Conservation (phyloP, 2,888 invertebrate species). For the Parelbella ahira region DNA sequence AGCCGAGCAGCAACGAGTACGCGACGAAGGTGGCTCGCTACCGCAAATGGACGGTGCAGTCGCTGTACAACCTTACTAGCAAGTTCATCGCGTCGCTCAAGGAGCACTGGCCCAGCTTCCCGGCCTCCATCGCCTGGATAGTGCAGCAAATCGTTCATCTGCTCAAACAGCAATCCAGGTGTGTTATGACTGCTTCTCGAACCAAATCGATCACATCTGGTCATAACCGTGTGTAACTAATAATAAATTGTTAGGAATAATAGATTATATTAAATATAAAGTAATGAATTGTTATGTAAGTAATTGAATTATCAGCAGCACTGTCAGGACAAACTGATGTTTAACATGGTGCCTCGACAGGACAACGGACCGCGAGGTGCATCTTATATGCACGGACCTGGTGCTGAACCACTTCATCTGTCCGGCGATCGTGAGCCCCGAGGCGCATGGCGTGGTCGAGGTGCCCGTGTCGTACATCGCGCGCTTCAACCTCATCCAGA, state of each 20-base stretch:
- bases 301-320: too few species aligned
- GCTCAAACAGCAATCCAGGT: conserved; percentile 69
- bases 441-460: conserved; percentile 96
- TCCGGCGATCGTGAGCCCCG: conserved; percentile 97
- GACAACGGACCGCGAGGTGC: conserved; percentile 67
- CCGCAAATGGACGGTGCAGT: conserved; percentile 88
- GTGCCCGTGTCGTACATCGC: conserved; percentile 95
- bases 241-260: too few species aligned
- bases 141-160: conserved; percentile 89
- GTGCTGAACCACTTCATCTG: conserved; percentile 97
- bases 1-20: conserved; percentile 87
- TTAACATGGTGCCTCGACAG: conserved; percentile 43
- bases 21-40: conserved; percentile 87
- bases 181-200: neutral
- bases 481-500: conserved; percentile 92
- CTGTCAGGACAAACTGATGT: too few species aligned
- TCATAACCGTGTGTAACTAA: too few species aligned
- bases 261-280: too few species aligned
- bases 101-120: conserved; percentile 94
- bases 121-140: conserved; percentile 93
- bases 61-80: conserved; percentile 88
- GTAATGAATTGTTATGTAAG: too few species aligned
- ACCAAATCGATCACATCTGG: too few species aligned
- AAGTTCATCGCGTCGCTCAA: conserved; percentile 90
- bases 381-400: conserved; percentile 93